Conservation (phyloP, 2,797 vertebrate species). For the Enteromius trimaculatus region DNA sequence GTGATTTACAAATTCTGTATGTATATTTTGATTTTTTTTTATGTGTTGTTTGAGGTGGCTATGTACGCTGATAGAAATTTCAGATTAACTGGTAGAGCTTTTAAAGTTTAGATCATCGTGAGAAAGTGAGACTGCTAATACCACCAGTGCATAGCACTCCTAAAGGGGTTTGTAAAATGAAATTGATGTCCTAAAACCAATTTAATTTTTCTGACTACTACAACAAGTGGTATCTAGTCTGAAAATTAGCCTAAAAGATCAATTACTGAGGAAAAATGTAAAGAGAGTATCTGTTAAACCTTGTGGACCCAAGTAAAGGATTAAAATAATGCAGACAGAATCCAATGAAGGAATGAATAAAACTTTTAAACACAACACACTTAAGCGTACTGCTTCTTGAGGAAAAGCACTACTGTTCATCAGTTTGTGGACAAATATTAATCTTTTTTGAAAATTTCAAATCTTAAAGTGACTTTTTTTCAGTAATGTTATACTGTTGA, state of each 20-base stretch:
- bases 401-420: not conserved
- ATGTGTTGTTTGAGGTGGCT: conserved; percentile 35
- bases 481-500: not conserved
- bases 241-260: not conserved
- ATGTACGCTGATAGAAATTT: conserved; percentile 31
- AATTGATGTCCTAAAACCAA: not conserved
- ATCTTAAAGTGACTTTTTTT: not conserved
- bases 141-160: conserved; percentile 12
- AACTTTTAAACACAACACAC: conserved; percentile 30
- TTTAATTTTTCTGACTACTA: not conserved
- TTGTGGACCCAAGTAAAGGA: conserved; percentile 42
- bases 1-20: conserved; percentile 46
- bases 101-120: conserved; percentile 21
- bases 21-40: conserved; percentile 34
- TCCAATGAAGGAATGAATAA: conserved; percentile 47
- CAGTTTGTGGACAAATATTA: not conserved
- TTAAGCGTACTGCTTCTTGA: conserved; percentile 12
- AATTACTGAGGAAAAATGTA: conserved; percentile 4
- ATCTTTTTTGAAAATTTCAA: not conserved
- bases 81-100: conserved; percentile 15
- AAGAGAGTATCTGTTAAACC: conserved; percentile 1
- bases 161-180: conserved; percentile 1
- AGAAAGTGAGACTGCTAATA: conserved; percentile 4
- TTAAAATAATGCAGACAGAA: conserved; percentile 45
- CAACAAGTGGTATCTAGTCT: not conserved